These are phyloP conservation scores for Oreochromis aureus DNA, from an alignment of 2,113 vertebrate genomes.

Conservation along the genomic window DNA sequence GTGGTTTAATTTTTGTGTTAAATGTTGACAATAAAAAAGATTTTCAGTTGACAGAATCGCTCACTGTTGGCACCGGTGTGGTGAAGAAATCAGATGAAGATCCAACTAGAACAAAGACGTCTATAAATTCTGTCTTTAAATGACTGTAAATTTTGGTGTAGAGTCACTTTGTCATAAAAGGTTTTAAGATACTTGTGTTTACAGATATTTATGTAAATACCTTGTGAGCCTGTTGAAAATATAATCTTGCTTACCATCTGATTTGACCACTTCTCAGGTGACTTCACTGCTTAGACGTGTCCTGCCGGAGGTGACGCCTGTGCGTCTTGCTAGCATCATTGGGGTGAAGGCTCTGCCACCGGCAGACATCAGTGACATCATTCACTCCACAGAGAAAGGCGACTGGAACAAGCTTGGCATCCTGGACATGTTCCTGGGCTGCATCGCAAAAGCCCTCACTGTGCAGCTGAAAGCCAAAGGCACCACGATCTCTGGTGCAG, in stretches of 20 bases:
- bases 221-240: not conserved
- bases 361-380: slow-evolving; percentile 98
- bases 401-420: slow-evolving; percentile 97
- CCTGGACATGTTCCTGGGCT: slow-evolving; percentile 97
- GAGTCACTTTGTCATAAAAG: not conserved
- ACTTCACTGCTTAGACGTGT: slow-evolving; percentile 93
- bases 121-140: not conserved
- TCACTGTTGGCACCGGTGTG: not conserved
- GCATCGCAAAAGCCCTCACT: slow-evolving; percentile 97
- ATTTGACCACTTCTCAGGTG: slow-evolving; percentile 70
- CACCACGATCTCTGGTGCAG: slow-evolving; percentile 88
- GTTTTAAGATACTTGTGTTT: not conserved
- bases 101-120: not conserved
- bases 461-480: slow-evolving; percentile 99
- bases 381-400: slow-evolving; percentile 97
- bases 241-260: not conserved
- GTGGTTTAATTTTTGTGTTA: not conserved
- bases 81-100: not conserved
- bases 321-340: slow-evolving; percentile 92
- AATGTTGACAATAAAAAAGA: not conserved
- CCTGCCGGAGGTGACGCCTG: slow-evolving; percentile 93
- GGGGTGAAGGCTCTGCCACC: slow-evolving; percentile 95
- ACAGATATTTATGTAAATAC: not conserved
- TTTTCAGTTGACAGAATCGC: not conserved
- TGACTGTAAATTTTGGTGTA: not conserved